Evolutionary conservation across 2,113 vertebrate species (phyloP).

Genomic region (Hydrochoerus hydrochaeris): DNA sequence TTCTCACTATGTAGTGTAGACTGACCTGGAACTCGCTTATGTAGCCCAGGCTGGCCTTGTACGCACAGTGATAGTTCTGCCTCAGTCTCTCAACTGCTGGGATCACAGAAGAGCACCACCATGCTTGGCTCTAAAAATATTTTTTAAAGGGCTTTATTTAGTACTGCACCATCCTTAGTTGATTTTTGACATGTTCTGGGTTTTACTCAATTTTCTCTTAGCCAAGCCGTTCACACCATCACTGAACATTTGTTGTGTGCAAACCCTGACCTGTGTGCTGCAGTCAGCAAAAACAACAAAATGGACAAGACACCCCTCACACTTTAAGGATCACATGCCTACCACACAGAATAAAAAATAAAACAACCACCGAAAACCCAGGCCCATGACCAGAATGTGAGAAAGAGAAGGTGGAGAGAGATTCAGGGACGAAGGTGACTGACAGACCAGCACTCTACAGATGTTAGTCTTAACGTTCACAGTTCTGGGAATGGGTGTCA

Average conservation of each 20-base stretch:
- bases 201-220: background rate
- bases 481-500: background rate
- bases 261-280: background rate
- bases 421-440: background rate
- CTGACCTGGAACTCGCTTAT: too few species aligned
- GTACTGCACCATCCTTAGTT: background rate
- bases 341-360: background rate
- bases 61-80: background rate
- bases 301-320: background rate
- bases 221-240: too few species aligned
- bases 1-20: background rate
- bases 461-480: background rate
- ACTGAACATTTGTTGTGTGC: accelerated
- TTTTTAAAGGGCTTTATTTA: background rate
- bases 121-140: background rate
- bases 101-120: background rate
- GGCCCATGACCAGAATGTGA: accelerated
- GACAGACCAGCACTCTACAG: accelerated
- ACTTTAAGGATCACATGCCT: accelerated
- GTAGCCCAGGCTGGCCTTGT: background rate
- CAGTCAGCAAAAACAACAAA: background rate
- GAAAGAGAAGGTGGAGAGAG: background rate
- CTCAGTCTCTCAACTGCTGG: background rate
- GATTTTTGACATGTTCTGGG: background rate
- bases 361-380: too few species aligned